Base-by-base conservation (phyloP, 1,140 invertebrate species). In the Phthorimaea operculella region DNA sequence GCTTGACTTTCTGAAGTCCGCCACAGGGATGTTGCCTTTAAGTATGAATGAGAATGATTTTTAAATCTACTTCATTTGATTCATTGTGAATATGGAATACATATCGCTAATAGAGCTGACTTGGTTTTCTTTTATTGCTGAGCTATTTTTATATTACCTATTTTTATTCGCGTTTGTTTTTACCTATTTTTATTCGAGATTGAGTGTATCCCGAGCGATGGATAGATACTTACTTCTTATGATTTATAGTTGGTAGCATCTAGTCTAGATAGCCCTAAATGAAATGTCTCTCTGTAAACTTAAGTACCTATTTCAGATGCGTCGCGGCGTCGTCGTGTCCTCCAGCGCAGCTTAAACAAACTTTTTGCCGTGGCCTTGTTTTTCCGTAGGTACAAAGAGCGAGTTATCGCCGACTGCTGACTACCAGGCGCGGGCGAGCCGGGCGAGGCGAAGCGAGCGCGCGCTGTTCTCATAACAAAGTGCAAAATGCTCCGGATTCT, bases 401-500 rank as follows among this genome's bases (percentile, higher is more conserved):
- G 66, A 72, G 64, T 77, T 74, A 74, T 74, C 36, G 36, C 15
- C 44, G 44, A 42, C 39, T 42, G 11, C 14, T n/a, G 11, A 14
- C 39, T 42, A 14, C 39, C 11, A 3, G 3, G 14, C 1, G 39
- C 39, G 39, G 14, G 14, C 11, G 14, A n/a, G 71, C 54, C 66
- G 63, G 71, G 54, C 66, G 63, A 60, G 16, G 45, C n/a, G 45
- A 11, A 28, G 14, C 48, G 62, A 63, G 65, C 61, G 59, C 58
- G 58, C 58, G 64, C 62, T 56, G 59, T 64, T 75, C 63, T 64
- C 64, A 64, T 66, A 79, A 74, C 77, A 78, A 76, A 76, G 74
- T 77, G 77, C 73, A 72, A 74, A 80, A 80, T 74, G 70, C 70
- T 80, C 65, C 59, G 74, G 70, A 79, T 80, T 83, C 80, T 73